These are phyloP conservation scores for Pelagia noctiluca DNA, from an alignment of 30 jellyfish, hydroid and myxozoan genomes.

Conservation along the genomic window DNA sequence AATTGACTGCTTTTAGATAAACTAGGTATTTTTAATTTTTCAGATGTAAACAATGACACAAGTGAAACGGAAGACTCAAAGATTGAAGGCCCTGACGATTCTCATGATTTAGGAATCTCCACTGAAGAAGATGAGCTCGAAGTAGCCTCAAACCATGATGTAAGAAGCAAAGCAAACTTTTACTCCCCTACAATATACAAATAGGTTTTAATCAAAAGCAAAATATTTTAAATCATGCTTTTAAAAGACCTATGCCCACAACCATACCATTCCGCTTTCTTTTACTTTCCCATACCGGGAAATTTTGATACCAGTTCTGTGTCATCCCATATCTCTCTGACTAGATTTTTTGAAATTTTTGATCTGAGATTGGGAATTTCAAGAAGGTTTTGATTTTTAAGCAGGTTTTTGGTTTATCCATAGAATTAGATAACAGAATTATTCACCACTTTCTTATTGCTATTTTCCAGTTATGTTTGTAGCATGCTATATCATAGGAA, in stretches of 20 bases:
- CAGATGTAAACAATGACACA: conserved; percentile 21
- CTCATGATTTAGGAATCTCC: conserved; percentile 17
- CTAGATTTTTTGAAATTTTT: too few relatives aligned
- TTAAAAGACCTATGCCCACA: not conserved
- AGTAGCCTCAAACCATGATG: conserved; percentile 23
- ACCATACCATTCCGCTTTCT: not conserved
- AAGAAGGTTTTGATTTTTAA: too few relatives aligned
- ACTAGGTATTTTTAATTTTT: not conserved
- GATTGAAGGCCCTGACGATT: conserved; percentile 19
- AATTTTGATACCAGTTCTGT: not conserved
- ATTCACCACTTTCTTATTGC: too few relatives aligned
- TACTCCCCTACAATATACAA: too few relatives aligned
- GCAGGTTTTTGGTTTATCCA: too few relatives aligned
- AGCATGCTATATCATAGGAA: too few relatives aligned
- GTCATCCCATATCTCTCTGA: too few relatives aligned
- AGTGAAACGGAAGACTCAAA: not conserved
- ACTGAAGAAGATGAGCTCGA: conserved; percentile 49
- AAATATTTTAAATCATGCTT: not conserved
- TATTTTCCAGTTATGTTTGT: too few relatives aligned
- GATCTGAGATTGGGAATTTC: too few relatives aligned
- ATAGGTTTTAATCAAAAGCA: too few relatives aligned
- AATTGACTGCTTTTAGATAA: not conserved
- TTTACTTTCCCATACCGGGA: not conserved
- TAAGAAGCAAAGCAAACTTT: not conserved
- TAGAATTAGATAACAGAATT: too few relatives aligned